Evolutionary conservation across 2,113 vertebrate genomes (phyloP).

Genomic region (Grus americana): DNA sequence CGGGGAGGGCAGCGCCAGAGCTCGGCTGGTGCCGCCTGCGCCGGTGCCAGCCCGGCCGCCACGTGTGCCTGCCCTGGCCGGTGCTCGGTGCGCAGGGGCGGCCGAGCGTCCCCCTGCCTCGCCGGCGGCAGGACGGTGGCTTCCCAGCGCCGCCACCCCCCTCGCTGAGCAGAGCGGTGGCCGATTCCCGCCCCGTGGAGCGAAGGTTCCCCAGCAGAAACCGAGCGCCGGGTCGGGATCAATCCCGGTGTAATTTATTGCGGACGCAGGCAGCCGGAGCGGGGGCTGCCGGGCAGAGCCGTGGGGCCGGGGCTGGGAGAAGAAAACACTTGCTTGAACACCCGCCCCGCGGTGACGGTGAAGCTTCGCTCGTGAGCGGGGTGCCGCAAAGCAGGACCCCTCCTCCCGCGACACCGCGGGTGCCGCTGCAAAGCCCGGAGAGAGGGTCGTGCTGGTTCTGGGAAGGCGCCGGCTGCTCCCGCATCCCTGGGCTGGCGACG

Average conservation of each 20-base stretch:
- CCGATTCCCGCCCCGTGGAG: fast-evolving
- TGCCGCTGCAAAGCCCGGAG: not conserved
- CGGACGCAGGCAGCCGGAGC: fast-evolving
- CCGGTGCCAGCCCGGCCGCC: not conserved
- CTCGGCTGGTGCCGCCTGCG: not conserved
- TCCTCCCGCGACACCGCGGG: not conserved
- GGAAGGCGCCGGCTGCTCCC: not conserved
- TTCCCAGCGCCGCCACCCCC: not conserved
- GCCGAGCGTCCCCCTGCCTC: not conserved
- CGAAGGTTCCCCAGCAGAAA: not conserved
- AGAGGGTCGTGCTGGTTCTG: not conserved
- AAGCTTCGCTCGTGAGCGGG: not conserved
- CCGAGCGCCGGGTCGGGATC: fast-evolving
- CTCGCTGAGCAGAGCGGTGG: no score
- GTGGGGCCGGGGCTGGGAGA: not conserved
- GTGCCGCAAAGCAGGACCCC: not conserved
- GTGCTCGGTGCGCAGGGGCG: not conserved
- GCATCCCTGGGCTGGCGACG: not conserved
- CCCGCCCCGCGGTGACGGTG: not conserved
- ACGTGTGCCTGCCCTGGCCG: fast-evolving
- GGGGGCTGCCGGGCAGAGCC: not conserved
- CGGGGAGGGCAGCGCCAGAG: not conserved
- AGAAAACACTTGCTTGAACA: not conserved
- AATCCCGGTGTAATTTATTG: not conserved
- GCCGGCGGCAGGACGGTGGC: not conserved